Evolutionary conservation across 1,140 invertebrate genomes (phyloP).

Genomic region (Vollenhovia emeryi): DNA sequence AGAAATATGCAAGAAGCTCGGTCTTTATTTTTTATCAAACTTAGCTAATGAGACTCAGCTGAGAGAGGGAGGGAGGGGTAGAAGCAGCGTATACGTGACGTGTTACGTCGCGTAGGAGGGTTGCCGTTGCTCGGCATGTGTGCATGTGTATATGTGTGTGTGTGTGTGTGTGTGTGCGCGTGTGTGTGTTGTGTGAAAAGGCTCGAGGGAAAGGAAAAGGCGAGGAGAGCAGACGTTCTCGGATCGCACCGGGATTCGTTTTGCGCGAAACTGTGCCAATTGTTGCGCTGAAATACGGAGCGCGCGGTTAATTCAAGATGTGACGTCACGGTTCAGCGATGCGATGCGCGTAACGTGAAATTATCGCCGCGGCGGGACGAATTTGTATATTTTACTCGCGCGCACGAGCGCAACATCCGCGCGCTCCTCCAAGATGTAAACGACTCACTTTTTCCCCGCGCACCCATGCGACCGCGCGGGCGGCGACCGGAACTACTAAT

Average conservation of each 20-base stretch:
- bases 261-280: not conserved
- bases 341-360: not conserved
- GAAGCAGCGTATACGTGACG: not conserved
- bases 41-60: not conserved
- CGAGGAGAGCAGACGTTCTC: not conserved
- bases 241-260: not conserved
- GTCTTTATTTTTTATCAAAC: not conserved
- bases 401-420: not conserved
- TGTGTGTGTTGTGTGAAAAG: no score
- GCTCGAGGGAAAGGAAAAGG: no score
- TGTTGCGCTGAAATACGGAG: not conserved
- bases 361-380: not conserved
- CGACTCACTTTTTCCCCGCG: not conserved
- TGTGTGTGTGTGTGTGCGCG: no score
- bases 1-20: not conserved
- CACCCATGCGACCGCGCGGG: not conserved
- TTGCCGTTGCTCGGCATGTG: not conserved
- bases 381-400: not conserved
- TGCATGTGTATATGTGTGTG: no score
- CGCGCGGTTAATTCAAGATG: slow-evolving; percentile 25
- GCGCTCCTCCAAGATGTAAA: not conserved
- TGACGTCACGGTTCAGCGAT: not conserved
- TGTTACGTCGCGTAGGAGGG: not conserved
- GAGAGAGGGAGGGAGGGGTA: not conserved
- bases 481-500: slow-evolving; percentile 30